Percentiles rank a stretch among this genome's conserved stretches.
Evolutionary conservation across 1,140 invertebrate species (phyloP).

Genomic region (Tyrophagus putrescentiae): DNA sequence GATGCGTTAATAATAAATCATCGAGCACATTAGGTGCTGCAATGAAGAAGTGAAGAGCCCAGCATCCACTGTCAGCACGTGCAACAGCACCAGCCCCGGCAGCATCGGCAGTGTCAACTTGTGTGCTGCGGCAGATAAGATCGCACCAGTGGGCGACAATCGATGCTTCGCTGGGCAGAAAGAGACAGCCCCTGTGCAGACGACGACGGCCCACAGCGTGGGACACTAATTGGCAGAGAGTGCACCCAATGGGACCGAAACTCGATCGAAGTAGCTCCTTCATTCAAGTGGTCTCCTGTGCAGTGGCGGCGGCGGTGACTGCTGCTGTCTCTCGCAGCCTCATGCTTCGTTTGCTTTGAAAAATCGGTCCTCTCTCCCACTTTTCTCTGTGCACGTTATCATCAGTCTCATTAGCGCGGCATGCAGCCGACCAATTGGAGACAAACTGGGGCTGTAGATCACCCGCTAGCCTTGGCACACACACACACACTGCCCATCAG

Average conservation of each 20-base stretch:
- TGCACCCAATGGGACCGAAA: not conserved
- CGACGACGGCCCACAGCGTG: not conserved
- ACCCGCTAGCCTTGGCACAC: no score
- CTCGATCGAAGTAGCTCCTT: no score
- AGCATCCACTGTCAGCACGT: constrained; percentile 13
- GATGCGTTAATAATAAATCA: constrained; percentile 7
- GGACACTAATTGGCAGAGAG: constrained; percentile 13
- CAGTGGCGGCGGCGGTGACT: not conserved
- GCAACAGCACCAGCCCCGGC: no score
- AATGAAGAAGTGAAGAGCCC: no score
- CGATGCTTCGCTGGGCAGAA: not conserved
- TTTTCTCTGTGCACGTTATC: no score
- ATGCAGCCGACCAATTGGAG: no score
- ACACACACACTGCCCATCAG: no score
- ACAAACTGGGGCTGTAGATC: no score
- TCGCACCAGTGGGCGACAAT: not conserved
- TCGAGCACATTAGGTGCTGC: constrained; percentile 1
- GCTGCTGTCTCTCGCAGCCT: not conserved
- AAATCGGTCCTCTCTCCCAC: not conserved
- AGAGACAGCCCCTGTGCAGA: no score
- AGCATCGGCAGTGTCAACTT: no score
- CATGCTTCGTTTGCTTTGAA: constrained; percentile 4
- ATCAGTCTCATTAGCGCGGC: not conserved
- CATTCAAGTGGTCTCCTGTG: not conserved
- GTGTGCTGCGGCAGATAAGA: not conserved